phyloP scores from a whole-genome alignment of 2,797 vertebrate species.

The Myiotriccus ornatus region DNA sequence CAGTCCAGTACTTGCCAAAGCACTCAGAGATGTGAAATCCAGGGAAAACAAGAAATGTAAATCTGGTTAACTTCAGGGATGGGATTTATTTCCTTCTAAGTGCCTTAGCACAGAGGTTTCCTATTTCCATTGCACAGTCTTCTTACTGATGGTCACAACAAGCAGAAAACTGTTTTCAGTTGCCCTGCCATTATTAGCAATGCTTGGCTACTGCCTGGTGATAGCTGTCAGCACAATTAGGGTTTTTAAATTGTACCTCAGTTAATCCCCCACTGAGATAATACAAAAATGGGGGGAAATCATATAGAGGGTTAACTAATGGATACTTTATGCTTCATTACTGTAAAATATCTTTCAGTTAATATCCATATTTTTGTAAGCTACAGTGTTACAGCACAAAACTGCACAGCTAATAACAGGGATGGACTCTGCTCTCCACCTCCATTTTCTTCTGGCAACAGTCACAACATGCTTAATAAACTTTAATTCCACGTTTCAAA shows the following conservation, averaged over 20 bases:
- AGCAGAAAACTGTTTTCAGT: constrained; percentile 26
- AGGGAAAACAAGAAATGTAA: neutral
- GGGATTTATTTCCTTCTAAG: neutral
- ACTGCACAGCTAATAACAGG: neutral
- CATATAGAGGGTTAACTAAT: neutral
- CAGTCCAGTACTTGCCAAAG: neutral
- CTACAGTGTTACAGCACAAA: neutral
- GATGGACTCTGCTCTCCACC: neutral
- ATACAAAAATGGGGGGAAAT: neutral
- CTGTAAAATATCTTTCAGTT: neutral
- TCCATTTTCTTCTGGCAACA: neutral
- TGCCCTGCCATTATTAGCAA: neutral
- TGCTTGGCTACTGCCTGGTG: neutral
- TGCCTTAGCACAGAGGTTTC: neutral
- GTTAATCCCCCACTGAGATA: neutral
- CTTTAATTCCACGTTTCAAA: neutral
- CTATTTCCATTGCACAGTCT: neutral
- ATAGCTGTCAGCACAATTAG: neutral
- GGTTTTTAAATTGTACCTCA: neutral
- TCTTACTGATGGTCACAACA: neutral
- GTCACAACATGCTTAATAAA: neutral
- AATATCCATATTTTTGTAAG: neutral
- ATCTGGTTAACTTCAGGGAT: neutral
- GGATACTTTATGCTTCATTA: neutral
- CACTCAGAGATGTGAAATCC: neutral